A percentile compares a stretch with the other conserved stretches of the same genome.
Evolutionary conservation across 2,113 vertebrate genomes (phyloP).

Genomic region (Lamprologus speciosus): DNA sequence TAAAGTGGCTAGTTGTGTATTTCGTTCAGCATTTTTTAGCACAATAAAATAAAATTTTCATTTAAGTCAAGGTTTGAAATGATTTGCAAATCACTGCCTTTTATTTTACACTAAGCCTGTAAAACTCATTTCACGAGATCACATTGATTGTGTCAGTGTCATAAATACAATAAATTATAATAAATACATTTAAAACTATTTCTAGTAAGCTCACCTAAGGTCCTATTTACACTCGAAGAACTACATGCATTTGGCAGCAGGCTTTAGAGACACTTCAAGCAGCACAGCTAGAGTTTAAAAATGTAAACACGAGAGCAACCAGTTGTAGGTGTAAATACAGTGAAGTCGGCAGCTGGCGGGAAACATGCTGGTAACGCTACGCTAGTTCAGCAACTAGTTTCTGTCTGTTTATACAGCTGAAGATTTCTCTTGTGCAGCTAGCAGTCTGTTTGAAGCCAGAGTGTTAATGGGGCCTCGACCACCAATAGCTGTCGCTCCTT

Average conservation of each 20-base stretch:
- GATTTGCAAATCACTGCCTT: background rate
- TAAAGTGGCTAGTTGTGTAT: background rate
- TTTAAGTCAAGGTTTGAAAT: background rate
- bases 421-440: constrained; percentile 18
- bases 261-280: background rate
- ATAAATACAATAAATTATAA: background rate
- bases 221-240: background rate
- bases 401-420: constrained; percentile 12
- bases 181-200: background rate
- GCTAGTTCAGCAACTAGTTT: background rate
- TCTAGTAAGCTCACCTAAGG: background rate
- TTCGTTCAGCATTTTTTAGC: fast-evolving
- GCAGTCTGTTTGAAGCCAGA: constrained; percentile 34
- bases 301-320: background rate
- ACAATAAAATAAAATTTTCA: background rate
- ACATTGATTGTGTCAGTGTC: background rate
- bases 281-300: background rate
- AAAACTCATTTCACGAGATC: background rate
- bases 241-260: background rate
- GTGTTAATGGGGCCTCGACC: constrained; percentile 23
- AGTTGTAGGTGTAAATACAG: background rate
- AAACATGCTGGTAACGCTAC: background rate
- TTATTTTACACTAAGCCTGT: background rate
- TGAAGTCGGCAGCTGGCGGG: background rate
- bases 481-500: constrained; percentile 57